A percentile compares a stretch with the other conserved stretches of the same genome.
Evolutionary conservation across 2,113 vertebrate species (phyloP).

Genomic region (Puffinus mauretanicus): DNA sequence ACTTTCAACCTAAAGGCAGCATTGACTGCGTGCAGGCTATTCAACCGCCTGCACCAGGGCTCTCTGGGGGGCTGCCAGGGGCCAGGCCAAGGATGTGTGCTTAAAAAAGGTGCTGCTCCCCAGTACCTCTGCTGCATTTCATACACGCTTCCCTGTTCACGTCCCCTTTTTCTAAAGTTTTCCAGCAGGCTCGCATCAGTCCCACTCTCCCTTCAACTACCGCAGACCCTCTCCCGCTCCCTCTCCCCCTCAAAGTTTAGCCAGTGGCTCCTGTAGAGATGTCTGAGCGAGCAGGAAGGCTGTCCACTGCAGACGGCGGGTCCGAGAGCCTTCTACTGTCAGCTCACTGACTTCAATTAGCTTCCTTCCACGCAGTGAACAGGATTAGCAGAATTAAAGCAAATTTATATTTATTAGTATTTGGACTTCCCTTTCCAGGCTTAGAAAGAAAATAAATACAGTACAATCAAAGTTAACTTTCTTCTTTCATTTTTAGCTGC

Average conservation of each 20-base stretch:
- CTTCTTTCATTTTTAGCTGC: not conserved
- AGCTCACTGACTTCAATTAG: not conserved
- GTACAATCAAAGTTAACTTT: not conserved
- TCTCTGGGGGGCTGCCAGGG: not conserved
- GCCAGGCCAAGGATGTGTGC: not conserved
- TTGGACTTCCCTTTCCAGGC: not conserved
- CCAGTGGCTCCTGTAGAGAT: not conserved
- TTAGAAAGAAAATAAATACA: not conserved
- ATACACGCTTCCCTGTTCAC: not conserved
- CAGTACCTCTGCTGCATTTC: not conserved
- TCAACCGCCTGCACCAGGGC: not conserved
- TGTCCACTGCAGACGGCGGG: not conserved
- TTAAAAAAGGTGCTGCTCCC: not conserved
- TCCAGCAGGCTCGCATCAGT: not conserved
- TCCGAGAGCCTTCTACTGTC: not conserved
- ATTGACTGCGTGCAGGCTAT: not conserved
- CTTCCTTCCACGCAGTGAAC: not conserved
- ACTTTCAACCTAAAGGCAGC: not conserved
- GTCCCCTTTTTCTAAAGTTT: not conserved
- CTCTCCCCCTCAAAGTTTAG: not conserved
- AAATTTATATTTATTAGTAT: not conserved
- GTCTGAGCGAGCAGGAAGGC: not conserved
- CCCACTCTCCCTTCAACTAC: not conserved
- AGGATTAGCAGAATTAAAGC: not conserved
- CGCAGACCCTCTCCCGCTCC: not conserved